Evolutionary conservation across 2,113 vertebrate genomes (phyloP).

Genomic region (Phocoena phocoena): DNA sequence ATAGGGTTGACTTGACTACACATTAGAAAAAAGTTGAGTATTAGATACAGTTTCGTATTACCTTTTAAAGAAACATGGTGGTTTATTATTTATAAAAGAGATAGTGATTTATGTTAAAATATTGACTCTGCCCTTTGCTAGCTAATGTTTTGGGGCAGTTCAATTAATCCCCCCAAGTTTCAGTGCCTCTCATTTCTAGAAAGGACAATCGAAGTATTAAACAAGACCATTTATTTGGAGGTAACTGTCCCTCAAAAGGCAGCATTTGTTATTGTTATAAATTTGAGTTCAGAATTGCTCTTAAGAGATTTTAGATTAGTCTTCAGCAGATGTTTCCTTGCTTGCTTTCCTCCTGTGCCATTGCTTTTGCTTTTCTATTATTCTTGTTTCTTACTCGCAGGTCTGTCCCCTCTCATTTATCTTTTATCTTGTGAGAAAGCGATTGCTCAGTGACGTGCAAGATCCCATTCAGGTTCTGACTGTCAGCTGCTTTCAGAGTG

Average conservation of each 20-base stretch:
- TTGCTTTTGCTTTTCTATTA: not conserved
- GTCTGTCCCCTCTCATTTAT: not conserved
- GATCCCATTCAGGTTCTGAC: not conserved
- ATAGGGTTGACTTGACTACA: not conserved
- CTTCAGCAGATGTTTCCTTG: not conserved
- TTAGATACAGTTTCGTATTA: not conserved
- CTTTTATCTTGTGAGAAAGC: constrained; percentile 34
- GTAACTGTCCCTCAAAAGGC: not conserved
- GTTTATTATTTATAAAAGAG: not conserved
- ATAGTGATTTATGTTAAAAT: not conserved
- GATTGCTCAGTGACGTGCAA: not conserved
- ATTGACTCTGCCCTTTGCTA: not conserved
- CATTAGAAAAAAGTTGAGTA: not conserved
- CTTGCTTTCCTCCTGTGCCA: not conserved
- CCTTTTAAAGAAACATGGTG: not conserved
- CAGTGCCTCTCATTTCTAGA: not conserved
- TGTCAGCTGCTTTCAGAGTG: not conserved
- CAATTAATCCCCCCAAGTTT: not conserved
- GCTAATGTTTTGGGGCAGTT: not conserved
- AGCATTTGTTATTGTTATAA: not conserved
- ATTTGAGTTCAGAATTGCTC: not conserved
- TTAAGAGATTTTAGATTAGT: not conserved
- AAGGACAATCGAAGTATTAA: not conserved
- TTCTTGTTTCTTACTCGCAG: not conserved
- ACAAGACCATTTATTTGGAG: constrained; percentile 22